These are phyloP conservation scores for Habroteleia sp. DNA, from an alignment of 2,888 invertebrate genomes.

Conservation along the genomic window DNA sequence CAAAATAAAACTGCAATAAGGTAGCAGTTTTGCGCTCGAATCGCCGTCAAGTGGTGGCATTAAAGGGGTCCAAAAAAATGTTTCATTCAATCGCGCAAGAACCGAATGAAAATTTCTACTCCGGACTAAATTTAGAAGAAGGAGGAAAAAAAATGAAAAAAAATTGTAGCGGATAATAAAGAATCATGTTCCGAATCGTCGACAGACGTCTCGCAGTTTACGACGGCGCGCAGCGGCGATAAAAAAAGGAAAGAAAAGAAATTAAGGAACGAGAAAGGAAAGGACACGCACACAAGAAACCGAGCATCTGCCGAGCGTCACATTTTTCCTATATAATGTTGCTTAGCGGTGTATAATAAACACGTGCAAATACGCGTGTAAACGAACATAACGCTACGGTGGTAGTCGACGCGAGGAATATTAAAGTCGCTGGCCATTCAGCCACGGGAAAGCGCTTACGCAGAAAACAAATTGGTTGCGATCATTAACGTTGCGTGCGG, in stretches of 20 bases:
- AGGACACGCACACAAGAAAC: too few relatives aligned
- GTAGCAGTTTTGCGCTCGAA: conserved; percentile 1
- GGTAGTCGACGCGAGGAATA: conserved; percentile 42
- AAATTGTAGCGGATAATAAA: conserved; percentile 14
- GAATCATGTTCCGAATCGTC: conserved; percentile 23
- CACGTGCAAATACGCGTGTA: conserved; percentile 61
- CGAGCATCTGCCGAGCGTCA: conserved; percentile 51
- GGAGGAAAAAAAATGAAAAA: background rate
- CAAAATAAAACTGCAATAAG: conserved; percentile 27
- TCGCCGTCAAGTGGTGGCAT: conserved; percentile 3
- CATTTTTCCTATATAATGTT: conserved; percentile 44
- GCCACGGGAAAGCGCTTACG: conserved; percentile 71
- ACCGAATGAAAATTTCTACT: conserved; percentile 15
- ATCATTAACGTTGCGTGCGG: conserved; percentile 66
- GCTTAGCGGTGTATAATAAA: conserved; percentile 58
- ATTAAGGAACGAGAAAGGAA: conserved; percentile 1
- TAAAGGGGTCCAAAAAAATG: conserved; percentile 15
- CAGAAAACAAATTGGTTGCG: conserved; percentile 74
- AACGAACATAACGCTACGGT: conserved; percentile 52
- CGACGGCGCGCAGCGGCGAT: conserved; percentile 15
- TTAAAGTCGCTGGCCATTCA: conserved; percentile 47
- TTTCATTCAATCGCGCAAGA: conserved; percentile 12
- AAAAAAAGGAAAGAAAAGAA: conserved; percentile 16
- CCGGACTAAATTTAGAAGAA: conserved; percentile 10
- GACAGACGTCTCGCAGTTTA: conserved; percentile 42